These are phyloP conservation scores for Sminthurinus aureus DNA, from an alignment of 2,888 invertebrate genomes.

Conservation along the genomic window DNA sequence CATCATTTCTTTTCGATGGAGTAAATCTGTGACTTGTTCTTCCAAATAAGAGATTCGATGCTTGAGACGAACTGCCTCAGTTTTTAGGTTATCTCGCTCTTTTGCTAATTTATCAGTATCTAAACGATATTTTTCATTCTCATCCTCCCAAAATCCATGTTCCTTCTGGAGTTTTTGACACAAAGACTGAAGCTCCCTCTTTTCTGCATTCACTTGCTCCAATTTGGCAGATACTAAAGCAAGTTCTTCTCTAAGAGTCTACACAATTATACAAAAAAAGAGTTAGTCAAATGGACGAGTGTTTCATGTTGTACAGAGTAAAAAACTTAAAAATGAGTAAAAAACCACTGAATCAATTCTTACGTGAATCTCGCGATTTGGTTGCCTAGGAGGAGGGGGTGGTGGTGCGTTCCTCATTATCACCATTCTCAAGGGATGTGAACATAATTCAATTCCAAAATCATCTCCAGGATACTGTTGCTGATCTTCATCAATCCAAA, in stretches of 20 bases:
- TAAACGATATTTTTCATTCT: slow-evolving; percentile 64
- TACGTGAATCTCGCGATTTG: slow-evolving; percentile 59
- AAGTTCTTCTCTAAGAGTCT: slow-evolving; percentile 69
- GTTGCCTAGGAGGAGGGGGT: slow-evolving; percentile 58
- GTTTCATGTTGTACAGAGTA: neutral
- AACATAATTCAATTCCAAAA: slow-evolving; percentile 52
- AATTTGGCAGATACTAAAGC: slow-evolving; percentile 70
- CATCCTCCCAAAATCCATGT: slow-evolving; percentile 55
- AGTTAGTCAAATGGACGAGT: too few species aligned
- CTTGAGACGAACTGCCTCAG: slow-evolving; percentile 83
- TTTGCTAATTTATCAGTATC: slow-evolving; percentile 57
- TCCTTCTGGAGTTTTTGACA: slow-evolving; percentile 60
- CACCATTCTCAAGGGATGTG: slow-evolving; percentile 58
- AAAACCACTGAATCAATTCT: slow-evolving; percentile 3
- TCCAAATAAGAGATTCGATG: slow-evolving; percentile 89
- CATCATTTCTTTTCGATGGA: slow-evolving; percentile 56
- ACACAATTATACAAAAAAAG: neutral
- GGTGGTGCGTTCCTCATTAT: slow-evolving; percentile 57
- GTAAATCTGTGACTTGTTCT: slow-evolving; percentile 71
- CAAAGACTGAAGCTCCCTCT: slow-evolving; percentile 61
- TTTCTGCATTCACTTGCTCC: slow-evolving; percentile 71
- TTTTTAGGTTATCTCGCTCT: slow-evolving; percentile 65
- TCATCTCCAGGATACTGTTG: slow-evolving; percentile 12
- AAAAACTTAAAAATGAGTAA: neutral
- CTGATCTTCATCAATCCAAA: slow-evolving; percentile 58